Conservation (phyloP, 2,888 invertebrate genomes). For the Xestoiulus laeticollis region DNA sequence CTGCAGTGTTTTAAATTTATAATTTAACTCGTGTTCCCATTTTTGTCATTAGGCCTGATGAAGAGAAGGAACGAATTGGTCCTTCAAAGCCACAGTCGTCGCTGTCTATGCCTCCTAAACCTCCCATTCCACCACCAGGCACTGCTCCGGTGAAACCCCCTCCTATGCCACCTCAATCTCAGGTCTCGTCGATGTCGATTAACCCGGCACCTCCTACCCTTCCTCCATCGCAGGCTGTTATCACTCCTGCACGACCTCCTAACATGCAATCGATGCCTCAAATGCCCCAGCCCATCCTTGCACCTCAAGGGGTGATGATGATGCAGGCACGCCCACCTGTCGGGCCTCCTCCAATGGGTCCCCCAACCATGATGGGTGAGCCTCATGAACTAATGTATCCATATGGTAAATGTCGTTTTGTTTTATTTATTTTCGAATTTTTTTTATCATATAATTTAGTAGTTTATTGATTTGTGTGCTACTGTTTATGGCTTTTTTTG, state of each 20-base stretch:
- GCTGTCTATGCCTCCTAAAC: constrained; percentile 65
- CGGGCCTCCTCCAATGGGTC: constrained; percentile 63
- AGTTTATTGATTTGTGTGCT: not conserved
- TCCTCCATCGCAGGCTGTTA: constrained; percentile 57
- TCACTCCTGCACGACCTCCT: constrained; percentile 57
- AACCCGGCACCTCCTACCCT: constrained; percentile 56
- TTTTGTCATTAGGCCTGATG: constrained; percentile 73
- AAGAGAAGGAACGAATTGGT: constrained; percentile 96
- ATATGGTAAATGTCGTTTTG: constrained; percentile 51
- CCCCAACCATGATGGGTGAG: constrained; percentile 67
- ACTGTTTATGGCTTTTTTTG: not conserved
- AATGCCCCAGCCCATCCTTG: constrained; percentile 59
- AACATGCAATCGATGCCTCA: constrained; percentile 62
- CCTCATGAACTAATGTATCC: constrained; percentile 47
- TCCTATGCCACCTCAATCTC: constrained; percentile 58
- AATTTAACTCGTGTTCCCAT: not conserved
- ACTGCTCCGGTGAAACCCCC: constrained; percentile 56
- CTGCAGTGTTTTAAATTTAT: not conserved
- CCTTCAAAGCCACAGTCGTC: constrained; percentile 66
- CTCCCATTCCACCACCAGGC: constrained; percentile 65
- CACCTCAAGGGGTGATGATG: constrained; percentile 70
- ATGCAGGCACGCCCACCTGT: constrained; percentile 66
- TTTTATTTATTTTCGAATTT: constrained; percentile 22
- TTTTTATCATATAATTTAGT: not conserved
- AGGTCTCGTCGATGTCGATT: constrained; percentile 59